Percentiles rank a stretch among this genome's conserved stretches.
phyloP scores from a whole-genome alignment of 1,140 invertebrate genomes.

The Pissodes strobi region DNA sequence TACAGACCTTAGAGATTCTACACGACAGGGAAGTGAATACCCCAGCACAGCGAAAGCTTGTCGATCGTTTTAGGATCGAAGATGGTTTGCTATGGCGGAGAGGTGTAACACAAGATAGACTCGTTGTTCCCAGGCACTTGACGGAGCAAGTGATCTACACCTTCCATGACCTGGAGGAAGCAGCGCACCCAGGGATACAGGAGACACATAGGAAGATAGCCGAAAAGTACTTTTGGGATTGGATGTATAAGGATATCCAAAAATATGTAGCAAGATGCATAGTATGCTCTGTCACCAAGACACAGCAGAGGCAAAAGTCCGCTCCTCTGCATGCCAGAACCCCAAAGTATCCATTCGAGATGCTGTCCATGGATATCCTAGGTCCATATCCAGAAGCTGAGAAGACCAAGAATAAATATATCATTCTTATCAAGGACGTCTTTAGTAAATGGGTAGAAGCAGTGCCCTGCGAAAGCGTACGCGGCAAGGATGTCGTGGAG shows the following conservation, averaged over 20 bases:
- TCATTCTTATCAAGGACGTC: neutral
- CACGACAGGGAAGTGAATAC: neutral
- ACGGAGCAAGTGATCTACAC: neutral
- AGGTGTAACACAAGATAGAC: neutral
- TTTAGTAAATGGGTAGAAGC: conserved; percentile 17
- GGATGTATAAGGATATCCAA: too few species aligned
- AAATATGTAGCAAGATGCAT: neutral
- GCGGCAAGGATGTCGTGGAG: neutral
- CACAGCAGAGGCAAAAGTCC: too few species aligned
- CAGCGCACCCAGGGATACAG: too few species aligned
- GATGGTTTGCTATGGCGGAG: neutral
- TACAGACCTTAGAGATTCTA: neutral
- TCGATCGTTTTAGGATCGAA: neutral
- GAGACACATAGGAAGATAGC: too few species aligned
- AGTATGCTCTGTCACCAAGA: neutral
- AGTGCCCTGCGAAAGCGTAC: neutral
- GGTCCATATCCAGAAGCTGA: neutral
- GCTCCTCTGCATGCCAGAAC: neutral
- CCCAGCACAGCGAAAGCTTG: neutral
- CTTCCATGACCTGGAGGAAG: neutral
- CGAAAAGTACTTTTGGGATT: too few species aligned
- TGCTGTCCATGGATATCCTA: neutral
- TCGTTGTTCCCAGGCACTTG: neutral
- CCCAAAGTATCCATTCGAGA: neutral
- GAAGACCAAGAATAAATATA: neutral